Base-by-base conservation (phyloP, 2,888 invertebrate species). In the Bruchidius siliquastri region DNA sequence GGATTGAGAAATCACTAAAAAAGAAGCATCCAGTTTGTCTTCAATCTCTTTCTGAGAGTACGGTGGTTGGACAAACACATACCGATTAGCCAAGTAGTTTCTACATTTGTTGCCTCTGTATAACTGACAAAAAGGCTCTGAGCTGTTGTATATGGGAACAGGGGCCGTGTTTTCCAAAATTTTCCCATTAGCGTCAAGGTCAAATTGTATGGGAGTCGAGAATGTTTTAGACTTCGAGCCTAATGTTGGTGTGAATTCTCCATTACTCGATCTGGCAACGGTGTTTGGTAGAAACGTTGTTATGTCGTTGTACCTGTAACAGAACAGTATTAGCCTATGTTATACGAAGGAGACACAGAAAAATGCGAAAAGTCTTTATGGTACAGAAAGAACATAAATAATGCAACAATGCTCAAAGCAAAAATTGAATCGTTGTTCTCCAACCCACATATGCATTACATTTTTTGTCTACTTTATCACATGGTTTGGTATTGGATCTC, bases 11-110 rank as follows among this genome's bases (percentile, higher is more conserved):
- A 96, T 94, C n/a, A 97, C 96, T 78, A 92, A 91, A 79, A 95
- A 92, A 6, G 96, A 96, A 83, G 92, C 92, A 77, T 91, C 89
- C 13, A 98, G 87, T 82, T 95, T 94, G 75, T 94, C 92, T 87
- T 98, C 98, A 72, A 96, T 90, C 74, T 90, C 89, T 72, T 89
- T 88, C 84, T 97, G 95, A 0, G 94, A 93, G 77, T 91, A 90
- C 71, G 93, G 91, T 76, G 93, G 93, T 68, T 94, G 94, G 78
- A 98, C 94, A 84, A 94, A 98, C 70, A 98, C 95, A 82, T 92
- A 93, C 80, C 93, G 91, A 80, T 94, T 94, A 75, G 91, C 91
- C 73, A 98, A 89, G 85, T 92, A 94, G 74, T 91, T 89, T 72
- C 90, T 90, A 86, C 98, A 98, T 8, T 92, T 92, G 76, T 89